Base-by-base conservation (phyloP, 1,140 invertebrate species). In the Trypoxylus dichotomus region DNA sequence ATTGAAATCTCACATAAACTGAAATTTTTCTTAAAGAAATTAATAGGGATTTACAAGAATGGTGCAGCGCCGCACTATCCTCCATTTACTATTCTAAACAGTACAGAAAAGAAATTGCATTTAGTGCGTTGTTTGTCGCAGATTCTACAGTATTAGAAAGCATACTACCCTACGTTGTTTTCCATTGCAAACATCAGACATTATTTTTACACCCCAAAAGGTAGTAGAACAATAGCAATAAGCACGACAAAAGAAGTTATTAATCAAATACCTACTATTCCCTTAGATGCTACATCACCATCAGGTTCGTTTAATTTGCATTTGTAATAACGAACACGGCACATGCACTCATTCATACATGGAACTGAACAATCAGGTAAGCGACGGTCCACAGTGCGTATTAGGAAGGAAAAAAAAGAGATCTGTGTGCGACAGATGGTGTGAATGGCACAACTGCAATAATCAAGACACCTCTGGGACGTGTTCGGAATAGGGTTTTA, bases 401-500 rank as follows among this genome's bases (percentile, higher is more conserved):
- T 68, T 29, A 25, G 60, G 19, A 68, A 68, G n/a, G n/a, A 21
- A 37, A 74, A 73, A 73, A 73, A 73, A 24, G 29, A 21, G 41
- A 42, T 41, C 72, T 78, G 81, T 80, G 82, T 79, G 78, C 75
- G 78, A 76, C 78, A 79, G 78, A 79, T 79, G 78, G 78, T 77
- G 74, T 71, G 68, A 74, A 74, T 54, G 32, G 71, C 27, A 72
- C 29, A 37, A 47, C 68, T 73, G 75, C 75, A 79, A 79, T 79
- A 73, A 79, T 60, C 60, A 74, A 74, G 72, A 72, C 76, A 79
- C 78, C 78, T 79, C 71, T 74, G 74, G 75, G 75, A 79, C 75
- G 60, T 72, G 63, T 63, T 79, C 29, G 29, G 72, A 43, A 76
- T 47, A 41, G 75, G 72, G 76, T 74, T 79, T 74, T 75, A 63